These are phyloP conservation scores for Masticophis lateralis DNA, from an alignment of 2,797 vertebrate species.

Conservation along the genomic window DNA sequence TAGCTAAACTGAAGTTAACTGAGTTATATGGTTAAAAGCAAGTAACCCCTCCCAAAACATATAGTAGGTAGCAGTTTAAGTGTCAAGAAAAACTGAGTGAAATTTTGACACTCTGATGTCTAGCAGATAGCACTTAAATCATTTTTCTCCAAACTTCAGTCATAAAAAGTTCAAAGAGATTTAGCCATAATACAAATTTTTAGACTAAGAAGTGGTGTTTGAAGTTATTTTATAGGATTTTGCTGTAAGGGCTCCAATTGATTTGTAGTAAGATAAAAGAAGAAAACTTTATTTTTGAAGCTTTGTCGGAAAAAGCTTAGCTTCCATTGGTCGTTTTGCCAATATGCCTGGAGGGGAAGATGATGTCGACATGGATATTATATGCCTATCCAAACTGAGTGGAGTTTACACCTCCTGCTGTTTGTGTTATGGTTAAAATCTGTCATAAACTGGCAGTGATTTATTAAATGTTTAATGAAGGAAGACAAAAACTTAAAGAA, in stretches of 20 bases:
- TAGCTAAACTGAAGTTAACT: constrained; percentile 76
- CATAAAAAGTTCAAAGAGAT: constrained; percentile 96
- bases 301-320: constrained; percentile 99
- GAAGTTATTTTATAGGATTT: constrained; percentile 99
- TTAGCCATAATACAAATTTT: constrained; percentile 99
- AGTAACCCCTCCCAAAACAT: constrained; percentile 78
- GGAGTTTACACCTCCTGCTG: constrained; percentile 94
- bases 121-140: constrained; percentile 99
- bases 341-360: constrained; percentile 91
- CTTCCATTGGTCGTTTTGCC: constrained; percentile 97
- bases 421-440: constrained; percentile 97
- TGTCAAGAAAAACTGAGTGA: constrained; percentile 97
- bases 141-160: constrained; percentile 99
- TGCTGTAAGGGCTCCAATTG: constrained; percentile 99
- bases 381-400: constrained; percentile 91
- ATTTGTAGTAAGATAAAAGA: constrained; percentile 99
- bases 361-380: constrained; percentile 92
- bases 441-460: constrained; percentile 99
- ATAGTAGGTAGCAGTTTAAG: constrained; percentile 87
- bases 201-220: constrained; percentile 99
- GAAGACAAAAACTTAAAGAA: constrained; percentile 95
- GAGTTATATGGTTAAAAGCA: constrained; percentile 84
- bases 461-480: constrained; percentile 99
- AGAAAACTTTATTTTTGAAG: constrained; percentile 99
- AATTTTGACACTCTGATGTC: constrained; percentile 96